Conservation (phyloP, 2,113 vertebrate genomes). For the Cochlearius cochlearius region DNA sequence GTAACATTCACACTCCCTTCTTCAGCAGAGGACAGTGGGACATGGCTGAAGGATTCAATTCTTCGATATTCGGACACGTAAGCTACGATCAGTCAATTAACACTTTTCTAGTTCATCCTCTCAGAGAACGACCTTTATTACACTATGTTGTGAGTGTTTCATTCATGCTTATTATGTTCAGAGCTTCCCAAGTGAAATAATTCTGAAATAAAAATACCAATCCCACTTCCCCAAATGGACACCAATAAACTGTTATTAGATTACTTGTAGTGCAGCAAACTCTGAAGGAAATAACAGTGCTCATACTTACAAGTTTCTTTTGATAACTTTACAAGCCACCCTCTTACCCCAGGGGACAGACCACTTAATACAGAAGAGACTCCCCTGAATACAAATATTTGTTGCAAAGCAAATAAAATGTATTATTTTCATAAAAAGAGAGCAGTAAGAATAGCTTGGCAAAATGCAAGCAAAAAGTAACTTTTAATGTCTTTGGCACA, state of each 20-base stretch:
- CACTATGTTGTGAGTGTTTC: background rate
- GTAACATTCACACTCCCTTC: background rate
- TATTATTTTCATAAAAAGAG: slow-evolving; percentile 12
- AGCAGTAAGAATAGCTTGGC: background rate
- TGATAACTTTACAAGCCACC: background rate
- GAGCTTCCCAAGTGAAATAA: slow-evolving; percentile 7
- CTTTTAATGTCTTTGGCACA: slow-evolving; percentile 1
- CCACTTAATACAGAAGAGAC: background rate
- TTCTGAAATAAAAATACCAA: slow-evolving; percentile 9
- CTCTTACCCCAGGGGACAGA: background rate
- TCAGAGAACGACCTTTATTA: background rate
- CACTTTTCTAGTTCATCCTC: background rate
- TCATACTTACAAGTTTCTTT: background rate
- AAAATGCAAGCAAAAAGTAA: slow-evolving; percentile 20
- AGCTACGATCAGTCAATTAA: background rate
- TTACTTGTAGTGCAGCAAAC: background rate
- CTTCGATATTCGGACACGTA: rapidly evolving
- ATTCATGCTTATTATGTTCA: slow-evolving; percentile 20
- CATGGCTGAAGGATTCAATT: background rate
- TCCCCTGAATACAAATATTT: slow-evolving; percentile 14
- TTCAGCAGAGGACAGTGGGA: background rate
- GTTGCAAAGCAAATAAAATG: slow-evolving; percentile 16
- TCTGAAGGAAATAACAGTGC: background rate
- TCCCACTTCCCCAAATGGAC: background rate
- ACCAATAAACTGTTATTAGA: slow-evolving; percentile 1